Percentiles rank a stretch among this genome's conserved stretches.
Conservation (phyloP, 2,113 vertebrate genomes). For the Columba janthina region DNA sequence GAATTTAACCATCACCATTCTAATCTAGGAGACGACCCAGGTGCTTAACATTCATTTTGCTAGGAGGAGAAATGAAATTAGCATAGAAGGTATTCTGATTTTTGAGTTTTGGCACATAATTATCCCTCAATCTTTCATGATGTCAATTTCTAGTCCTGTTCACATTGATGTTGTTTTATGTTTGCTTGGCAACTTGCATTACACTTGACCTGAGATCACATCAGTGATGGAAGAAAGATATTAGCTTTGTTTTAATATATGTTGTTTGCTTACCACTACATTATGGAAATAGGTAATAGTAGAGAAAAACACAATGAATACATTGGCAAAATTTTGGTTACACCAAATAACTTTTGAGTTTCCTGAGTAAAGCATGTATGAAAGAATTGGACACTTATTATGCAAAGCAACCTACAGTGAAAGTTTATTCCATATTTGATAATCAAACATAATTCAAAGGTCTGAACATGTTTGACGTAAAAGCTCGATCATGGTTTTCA, state of each 20-base stretch:
- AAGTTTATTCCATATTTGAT: neutral
- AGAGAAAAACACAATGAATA: neutral
- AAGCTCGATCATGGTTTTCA: neutral
- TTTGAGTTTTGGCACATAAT: constrained; percentile 33
- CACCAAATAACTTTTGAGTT: neutral
- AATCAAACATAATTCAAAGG: neutral
- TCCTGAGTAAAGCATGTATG: neutral
- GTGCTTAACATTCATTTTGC: neutral
- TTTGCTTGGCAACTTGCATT: neutral
- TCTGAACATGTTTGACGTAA: neutral
- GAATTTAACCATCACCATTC: neutral
- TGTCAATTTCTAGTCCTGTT: neutral
- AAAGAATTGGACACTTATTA: neutral
- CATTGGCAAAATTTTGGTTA: neutral
- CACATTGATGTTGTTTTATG: neutral
- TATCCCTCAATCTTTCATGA: constrained; percentile 8
- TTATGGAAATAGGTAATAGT: neutral
- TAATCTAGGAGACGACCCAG: neutral
- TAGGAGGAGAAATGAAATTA: neutral
- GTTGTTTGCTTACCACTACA: neutral
- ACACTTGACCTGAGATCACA: constrained; percentile 7
- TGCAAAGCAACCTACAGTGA: neutral
- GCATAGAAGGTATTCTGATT: neutral
- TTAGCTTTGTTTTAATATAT: neutral
- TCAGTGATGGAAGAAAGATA: neutral